These are phyloP conservation scores for Carassius auratus DNA, from an alignment of 2,113 vertebrate species.

Conservation along the genomic window DNA sequence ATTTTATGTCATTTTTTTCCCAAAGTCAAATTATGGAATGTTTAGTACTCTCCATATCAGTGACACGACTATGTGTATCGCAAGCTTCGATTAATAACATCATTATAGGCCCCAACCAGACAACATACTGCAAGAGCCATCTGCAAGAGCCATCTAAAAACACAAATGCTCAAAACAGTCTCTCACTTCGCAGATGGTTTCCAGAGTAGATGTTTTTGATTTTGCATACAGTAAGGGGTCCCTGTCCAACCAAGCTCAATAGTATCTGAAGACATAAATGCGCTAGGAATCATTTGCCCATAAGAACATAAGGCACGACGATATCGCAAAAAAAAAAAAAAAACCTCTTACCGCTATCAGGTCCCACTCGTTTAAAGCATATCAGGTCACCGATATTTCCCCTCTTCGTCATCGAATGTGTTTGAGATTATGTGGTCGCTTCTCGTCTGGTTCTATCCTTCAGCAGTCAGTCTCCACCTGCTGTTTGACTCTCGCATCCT, in stretches of 20 bases:
- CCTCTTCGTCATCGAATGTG: conserved; percentile 1
- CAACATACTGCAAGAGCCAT: background rate
- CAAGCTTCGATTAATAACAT: background rate
- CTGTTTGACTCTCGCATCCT: conserved; percentile 62
- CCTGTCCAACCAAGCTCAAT: background rate
- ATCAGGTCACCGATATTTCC: background rate
- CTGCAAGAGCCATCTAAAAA: background rate
- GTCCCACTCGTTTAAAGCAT: conserved; percentile 33
- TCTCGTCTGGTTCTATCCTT: conserved; percentile 19
- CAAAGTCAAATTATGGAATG: background rate
- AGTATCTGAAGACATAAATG: conserved; percentile 27
- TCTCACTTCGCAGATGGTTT: background rate
- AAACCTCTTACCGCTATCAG: conserved; percentile 47
- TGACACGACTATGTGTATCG: no score
- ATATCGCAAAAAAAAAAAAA: background rate
- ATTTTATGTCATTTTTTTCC: background rate
- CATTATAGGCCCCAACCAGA: background rate
- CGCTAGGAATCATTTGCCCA: conserved; percentile 14
- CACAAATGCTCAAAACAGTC: background rate
- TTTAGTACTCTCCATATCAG: background rate
- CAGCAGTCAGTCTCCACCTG: conserved; percentile 66
- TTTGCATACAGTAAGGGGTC: background rate
- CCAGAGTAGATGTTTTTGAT: background rate
- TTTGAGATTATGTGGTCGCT: background rate
- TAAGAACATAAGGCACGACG: background rate